phyloP scores from a whole-genome alignment of 2,888 invertebrate genomes.

The Heliconius cydno region DNA sequence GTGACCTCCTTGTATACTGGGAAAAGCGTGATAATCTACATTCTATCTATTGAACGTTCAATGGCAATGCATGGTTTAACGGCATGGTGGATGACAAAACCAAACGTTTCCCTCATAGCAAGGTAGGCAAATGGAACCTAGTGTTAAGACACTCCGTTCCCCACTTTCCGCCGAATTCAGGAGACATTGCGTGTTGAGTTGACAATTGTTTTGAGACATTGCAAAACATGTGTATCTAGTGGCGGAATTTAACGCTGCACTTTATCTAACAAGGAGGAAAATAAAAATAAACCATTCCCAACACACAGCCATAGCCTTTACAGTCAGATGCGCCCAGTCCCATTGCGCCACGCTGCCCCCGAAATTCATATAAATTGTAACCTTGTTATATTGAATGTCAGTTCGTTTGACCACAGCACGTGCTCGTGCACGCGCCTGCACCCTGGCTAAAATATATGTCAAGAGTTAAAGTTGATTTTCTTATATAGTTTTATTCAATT shows the following conservation, averaged over 20 bases:
- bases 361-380: constrained; percentile 7
- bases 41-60: too few species aligned
- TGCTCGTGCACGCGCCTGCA: constrained; percentile 8
- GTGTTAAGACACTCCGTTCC: too few species aligned
- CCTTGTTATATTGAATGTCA: constrained; percentile 26
- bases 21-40: too few species aligned
- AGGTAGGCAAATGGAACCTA: too few species aligned
- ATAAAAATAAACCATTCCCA: neutral
- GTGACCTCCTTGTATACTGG: neutral
- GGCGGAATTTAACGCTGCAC: too few species aligned
- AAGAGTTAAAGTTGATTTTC: constrained; percentile 12
- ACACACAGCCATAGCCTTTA: neutral
- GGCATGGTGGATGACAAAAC: neutral
- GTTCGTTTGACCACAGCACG: constrained; percentile 25
- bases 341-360: neutral
- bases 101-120: too few species aligned
- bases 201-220: too few species aligned
- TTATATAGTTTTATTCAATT: constrained; percentile 13
- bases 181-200: too few species aligned
- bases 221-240: too few species aligned
- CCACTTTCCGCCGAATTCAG: too few species aligned
- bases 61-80: neutral
- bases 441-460: neutral
- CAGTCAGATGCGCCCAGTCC: neutral
- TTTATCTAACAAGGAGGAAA: too few species aligned